Evolutionary conservation across 2,888 invertebrate species (phyloP).

Genomic region (Caenorhabditis becei): DNA sequence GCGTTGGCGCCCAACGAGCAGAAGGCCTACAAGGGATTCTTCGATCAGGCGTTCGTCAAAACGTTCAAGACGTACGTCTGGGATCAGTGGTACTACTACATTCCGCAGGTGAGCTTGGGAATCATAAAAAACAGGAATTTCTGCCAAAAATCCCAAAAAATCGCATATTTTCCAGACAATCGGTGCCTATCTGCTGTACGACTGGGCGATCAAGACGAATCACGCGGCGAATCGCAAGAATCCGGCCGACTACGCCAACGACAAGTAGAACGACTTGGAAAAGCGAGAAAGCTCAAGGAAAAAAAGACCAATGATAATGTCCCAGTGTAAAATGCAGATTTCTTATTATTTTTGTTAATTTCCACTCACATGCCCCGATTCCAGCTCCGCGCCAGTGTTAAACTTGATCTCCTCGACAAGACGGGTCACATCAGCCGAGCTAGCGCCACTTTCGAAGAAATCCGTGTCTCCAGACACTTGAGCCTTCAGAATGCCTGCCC

Average conservation of each 20-base stretch:
- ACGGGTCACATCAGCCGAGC: conserved; percentile 96
- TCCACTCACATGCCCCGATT: conserved; percentile 86
- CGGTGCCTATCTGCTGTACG: conserved; percentile 75
- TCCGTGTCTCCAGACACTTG: conserved; percentile 87
- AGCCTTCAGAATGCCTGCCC: conserved; percentile 90
- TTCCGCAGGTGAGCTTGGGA: conserved; percentile 75
- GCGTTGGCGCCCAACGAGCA: conserved; percentile 79
- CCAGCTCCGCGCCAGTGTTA: conserved; percentile 86
- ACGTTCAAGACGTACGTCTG: conserved; percentile 77
- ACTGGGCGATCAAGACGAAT: conserved; percentile 80
- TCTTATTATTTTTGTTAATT: no score
- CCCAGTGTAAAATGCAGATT: no score
- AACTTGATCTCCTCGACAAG: conserved; percentile 90
- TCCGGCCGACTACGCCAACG: conserved; percentile 79
- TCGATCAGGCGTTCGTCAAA: conserved; percentile 74
- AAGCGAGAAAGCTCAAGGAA: no score
- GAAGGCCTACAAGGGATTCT: conserved; percentile 77
- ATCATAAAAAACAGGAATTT: no score
- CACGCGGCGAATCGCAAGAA: conserved; percentile 73
- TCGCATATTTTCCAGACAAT: conserved; percentile 48
- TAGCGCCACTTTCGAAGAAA: conserved; percentile 95
- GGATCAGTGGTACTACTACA: conserved; percentile 77
- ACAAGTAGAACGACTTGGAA: conserved; percentile 64
- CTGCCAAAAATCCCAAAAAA: neutral
- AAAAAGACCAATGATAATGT: no score